Conservation (phyloP, 1,140 invertebrate genomes). For the Megathymus violae region DNA sequence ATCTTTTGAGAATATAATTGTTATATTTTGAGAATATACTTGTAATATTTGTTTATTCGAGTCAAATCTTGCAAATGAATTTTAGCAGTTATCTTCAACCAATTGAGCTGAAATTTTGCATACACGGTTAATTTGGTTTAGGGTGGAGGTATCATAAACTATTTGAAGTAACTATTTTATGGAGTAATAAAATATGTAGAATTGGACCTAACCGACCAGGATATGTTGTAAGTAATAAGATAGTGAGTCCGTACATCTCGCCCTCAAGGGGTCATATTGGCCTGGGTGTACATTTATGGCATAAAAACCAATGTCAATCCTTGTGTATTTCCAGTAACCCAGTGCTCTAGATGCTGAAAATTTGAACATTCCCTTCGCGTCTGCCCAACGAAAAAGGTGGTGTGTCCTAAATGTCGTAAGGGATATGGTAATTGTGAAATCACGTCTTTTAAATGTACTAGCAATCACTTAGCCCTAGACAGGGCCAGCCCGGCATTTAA, state of each 20-base stretch:
- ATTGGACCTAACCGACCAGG: conserved; percentile 36
- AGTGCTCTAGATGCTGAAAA: conserved; percentile 50
- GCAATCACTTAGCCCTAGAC: conserved; percentile 37
- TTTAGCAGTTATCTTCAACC: too few relatives aligned
- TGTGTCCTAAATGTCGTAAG: conserved; percentile 49
- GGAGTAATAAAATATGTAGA: conserved; percentile 40
- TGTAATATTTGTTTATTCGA: too few relatives aligned
- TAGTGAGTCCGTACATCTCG: conserved; percentile 36
- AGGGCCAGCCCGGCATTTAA: conserved; percentile 39
- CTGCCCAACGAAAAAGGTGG: conserved; percentile 36
- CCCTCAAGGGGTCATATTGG: conserved; percentile 36
- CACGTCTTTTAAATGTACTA: conserved; percentile 39
- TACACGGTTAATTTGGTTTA: too few relatives aligned
- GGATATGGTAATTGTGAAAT: conserved; percentile 45
- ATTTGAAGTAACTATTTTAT: conserved; percentile 27
- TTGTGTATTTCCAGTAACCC: conserved; percentile 48
- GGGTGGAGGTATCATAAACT: conserved; percentile 33
- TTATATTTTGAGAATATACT: too few relatives aligned
- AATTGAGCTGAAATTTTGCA: too few relatives aligned
- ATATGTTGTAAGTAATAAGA: conserved; percentile 35
- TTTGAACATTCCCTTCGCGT: conserved; percentile 37
- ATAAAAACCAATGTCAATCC: conserved; percentile 39
- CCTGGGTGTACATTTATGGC: conserved; percentile 30
- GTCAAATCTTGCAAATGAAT: too few relatives aligned
- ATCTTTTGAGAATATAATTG: too few relatives aligned